phyloP scores from a whole-genome alignment of 2,113 vertebrate genomes.

The Axis porcinus region DNA sequence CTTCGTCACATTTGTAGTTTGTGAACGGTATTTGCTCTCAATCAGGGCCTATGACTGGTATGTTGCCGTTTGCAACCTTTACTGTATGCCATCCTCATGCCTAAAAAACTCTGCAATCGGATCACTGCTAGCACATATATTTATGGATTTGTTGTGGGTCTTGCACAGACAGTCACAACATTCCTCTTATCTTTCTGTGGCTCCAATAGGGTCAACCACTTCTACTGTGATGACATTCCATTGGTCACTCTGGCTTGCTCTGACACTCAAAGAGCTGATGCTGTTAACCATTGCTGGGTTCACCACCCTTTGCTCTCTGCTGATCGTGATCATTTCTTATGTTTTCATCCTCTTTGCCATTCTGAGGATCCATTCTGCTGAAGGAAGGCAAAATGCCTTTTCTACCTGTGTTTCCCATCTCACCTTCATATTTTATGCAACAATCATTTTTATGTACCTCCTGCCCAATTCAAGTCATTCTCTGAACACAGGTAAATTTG shows the following conservation, averaged over 20 bases:
- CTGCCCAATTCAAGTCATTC: constrained; percentile 52
- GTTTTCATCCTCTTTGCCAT: constrained; percentile 35
- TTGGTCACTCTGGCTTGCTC: constrained; percentile 51
- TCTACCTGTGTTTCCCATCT: constrained; percentile 59
- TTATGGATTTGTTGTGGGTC: not conserved
- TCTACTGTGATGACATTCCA: constrained; percentile 61
- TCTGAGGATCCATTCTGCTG: constrained; percentile 28
- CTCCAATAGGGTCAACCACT: constrained; percentile 33
- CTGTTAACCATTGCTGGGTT: not conserved
- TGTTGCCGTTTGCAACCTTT: not conserved
- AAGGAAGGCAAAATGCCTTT: constrained; percentile 34
- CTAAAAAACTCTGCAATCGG: not conserved
- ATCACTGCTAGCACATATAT: not conserved
- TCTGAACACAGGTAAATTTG: constrained; percentile 33
- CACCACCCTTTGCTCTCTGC: constrained; percentile 17
- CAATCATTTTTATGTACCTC: constrained; percentile 54
- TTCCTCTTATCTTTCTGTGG: not conserved
- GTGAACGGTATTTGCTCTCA: not conserved
- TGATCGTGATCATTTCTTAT: constrained; percentile 23
- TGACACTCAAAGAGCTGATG: constrained; percentile 14
- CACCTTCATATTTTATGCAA: constrained; percentile 50
- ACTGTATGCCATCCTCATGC: not conserved
- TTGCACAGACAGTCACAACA: no score
- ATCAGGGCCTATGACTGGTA: not conserved
- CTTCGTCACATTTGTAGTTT: not conserved